Evolutionary conservation across 2,113 vertebrate genomes (phyloP).

Genomic region (Tragelaphus imberbis): DNA sequence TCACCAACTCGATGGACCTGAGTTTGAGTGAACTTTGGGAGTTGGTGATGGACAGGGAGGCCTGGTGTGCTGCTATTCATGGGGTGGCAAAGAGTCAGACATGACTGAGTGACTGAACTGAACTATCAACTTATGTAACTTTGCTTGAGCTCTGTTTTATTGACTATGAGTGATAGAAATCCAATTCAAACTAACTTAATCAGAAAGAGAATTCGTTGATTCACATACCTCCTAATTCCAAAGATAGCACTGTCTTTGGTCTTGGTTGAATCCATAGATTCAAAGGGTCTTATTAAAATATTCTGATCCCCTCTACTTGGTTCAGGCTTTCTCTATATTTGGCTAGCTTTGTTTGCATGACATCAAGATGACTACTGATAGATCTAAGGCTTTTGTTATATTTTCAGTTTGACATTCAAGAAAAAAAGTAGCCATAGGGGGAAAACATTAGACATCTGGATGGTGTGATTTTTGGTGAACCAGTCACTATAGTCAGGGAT

Average conservation of each 20-base stretch:
- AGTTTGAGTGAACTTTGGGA: too few species aligned
- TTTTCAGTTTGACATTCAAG: neutral
- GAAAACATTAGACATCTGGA: neutral
- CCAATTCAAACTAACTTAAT: neutral
- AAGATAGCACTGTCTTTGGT: neutral
- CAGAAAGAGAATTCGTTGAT: neutral
- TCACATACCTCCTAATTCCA: neutral
- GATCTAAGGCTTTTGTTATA: neutral
- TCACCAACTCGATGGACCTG: accelerated
- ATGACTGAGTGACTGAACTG: neutral
- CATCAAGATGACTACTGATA: neutral
- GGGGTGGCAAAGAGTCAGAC: accelerated
- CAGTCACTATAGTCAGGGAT: neutral
- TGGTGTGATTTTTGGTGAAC: neutral
- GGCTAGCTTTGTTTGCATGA: neutral
- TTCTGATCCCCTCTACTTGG: neutral
- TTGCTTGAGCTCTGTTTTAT: neutral
- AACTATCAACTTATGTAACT: neutral
- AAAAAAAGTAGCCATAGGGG: neutral
- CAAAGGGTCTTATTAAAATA: neutral
- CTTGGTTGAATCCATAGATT: neutral
- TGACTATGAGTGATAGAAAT: neutral
- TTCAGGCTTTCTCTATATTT: neutral
- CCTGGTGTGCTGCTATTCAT: accelerated
- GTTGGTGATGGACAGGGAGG: too few species aligned